A percentile compares a stretch with the other conserved stretches of the same genome.
Conservation (phyloP, 2,797 vertebrate genomes). For the Tamandua tetradactyla region DNA sequence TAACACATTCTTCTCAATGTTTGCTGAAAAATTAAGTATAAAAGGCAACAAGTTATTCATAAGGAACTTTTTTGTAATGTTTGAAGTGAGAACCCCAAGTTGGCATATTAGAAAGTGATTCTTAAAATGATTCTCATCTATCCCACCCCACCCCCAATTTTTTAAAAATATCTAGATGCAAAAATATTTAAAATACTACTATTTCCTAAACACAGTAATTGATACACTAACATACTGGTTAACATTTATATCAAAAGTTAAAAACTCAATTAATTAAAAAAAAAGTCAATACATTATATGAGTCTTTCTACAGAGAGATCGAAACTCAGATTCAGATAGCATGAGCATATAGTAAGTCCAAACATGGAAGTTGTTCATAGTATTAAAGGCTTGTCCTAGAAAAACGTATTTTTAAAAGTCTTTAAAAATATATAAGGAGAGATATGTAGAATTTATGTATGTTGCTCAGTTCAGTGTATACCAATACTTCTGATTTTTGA, state of each 20-base stretch:
- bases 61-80: constrained; percentile 31
- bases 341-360: background rate
- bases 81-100: background rate
- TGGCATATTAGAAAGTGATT: constrained; percentile 33
- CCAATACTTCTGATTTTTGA: background rate
- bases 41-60: constrained; percentile 62
- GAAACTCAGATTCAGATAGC: background rate
- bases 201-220: constrained; percentile 29
- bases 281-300: too few species aligned
- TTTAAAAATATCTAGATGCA: constrained; percentile 7
- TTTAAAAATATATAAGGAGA: background rate
- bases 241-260: constrained; percentile 22
- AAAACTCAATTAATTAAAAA: constrained; percentile 26
- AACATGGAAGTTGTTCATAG: background rate
- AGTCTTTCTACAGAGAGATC: constrained; percentile 4
- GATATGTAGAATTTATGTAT: background rate
- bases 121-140: constrained; percentile 33
- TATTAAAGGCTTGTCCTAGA: background rate
- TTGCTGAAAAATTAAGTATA: constrained; percentile 88
- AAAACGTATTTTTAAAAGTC: background rate
- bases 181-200: constrained; percentile 37
- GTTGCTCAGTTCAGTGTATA: background rate
- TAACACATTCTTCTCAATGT: constrained; percentile 98
- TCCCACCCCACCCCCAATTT: background rate
- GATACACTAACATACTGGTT: background rate